Evolutionary conservation across 2,888 invertebrate genomes (phyloP), one percentile per base, ranked within the genome.

Genomic region (Gari tellinella): DNA sequence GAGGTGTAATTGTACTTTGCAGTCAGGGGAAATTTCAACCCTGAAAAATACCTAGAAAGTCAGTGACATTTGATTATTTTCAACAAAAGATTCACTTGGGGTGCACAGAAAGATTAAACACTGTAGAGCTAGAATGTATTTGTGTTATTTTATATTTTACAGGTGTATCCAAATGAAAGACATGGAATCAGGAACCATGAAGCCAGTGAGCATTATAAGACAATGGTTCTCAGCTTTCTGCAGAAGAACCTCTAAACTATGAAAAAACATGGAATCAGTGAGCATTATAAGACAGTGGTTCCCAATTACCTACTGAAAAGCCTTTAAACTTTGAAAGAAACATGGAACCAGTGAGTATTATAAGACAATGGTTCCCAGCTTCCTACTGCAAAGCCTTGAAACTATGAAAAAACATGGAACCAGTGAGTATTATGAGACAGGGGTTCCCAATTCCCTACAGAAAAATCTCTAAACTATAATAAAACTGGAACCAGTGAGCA

Each of bases 201-300:
- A 92, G 96, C 97, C 38, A 97, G 97, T 86, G 97, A 97, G 92
- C 99, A 99, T 92, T 98, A 98, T 92, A 99, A 99, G 93, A 97
- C 98, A 8, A 97, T 96, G 56, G 93, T 99, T 70, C 93, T 99
- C 68, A 97, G 97, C 83, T 99, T 98, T 92, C 93, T 99, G 83
- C 97, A 98, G 92, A 95, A 92, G 43, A 82, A 93, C 85, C 88
- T 93, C 62, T 92, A 43, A 57, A n/a, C n/a, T n/a, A n/a, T n/a
- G n/a, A n/a, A n/a, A n/a, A n/a, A n/a, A n/a, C n/a, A n/a, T n/a
- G n/a, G n/a, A n/a, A n/a, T n/a, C n/a, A n/a, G n/a, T n/a, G n/a
- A n/a, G n/a, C 99, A 99, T 92, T 98, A 98, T 92, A 99, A 99
- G 93, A 97, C 98, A 10, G 97, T 96, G 56, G 93, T 99, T 72